These are phyloP conservation scores for Junco hyemalis DNA, from an alignment of 2,113 vertebrate species.

Conservation along the genomic window DNA sequence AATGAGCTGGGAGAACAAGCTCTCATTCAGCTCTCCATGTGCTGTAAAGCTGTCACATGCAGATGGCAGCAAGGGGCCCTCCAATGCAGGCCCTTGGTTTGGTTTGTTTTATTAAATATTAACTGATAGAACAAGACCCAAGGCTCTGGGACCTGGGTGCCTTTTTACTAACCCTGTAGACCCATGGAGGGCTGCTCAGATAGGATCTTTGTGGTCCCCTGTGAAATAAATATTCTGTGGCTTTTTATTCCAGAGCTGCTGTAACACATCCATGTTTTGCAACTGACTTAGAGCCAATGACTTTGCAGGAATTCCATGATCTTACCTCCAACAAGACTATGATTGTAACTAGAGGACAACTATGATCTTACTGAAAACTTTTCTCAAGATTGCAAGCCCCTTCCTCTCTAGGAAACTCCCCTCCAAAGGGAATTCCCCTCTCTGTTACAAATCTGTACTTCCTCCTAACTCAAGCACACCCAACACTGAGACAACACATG, in stretches of 20 bases:
- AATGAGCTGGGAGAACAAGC: constrained; percentile 56
- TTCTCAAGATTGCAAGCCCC: not conserved
- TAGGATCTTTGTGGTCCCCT: not conserved
- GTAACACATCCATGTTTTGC: not conserved
- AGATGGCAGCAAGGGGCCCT: constrained; percentile 30
- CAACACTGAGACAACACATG: not conserved
- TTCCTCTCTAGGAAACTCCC: not conserved
- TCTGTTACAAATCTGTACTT: not conserved
- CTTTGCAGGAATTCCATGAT: fast-evolving
- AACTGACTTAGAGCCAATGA: not conserved
- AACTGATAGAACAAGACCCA: not conserved
- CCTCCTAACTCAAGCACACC: not conserved
- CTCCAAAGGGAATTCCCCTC: not conserved
- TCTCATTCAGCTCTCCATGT: not conserved
- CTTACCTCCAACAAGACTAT: not conserved
- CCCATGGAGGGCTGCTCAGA: not conserved
- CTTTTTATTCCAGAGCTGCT: not conserved
- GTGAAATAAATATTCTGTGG: not conserved
- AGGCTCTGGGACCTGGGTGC: not conserved
- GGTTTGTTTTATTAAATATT: not conserved
- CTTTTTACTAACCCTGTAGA: not conserved
- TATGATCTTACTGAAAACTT: not conserved
- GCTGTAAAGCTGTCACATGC: constrained; percentile 2
- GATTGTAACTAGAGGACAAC: not conserved
- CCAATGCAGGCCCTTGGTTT: not conserved